These are phyloP conservation scores for Phymatocera aterrima DNA, from an alignment of 2,888 invertebrate species.

Conservation along the genomic window DNA sequence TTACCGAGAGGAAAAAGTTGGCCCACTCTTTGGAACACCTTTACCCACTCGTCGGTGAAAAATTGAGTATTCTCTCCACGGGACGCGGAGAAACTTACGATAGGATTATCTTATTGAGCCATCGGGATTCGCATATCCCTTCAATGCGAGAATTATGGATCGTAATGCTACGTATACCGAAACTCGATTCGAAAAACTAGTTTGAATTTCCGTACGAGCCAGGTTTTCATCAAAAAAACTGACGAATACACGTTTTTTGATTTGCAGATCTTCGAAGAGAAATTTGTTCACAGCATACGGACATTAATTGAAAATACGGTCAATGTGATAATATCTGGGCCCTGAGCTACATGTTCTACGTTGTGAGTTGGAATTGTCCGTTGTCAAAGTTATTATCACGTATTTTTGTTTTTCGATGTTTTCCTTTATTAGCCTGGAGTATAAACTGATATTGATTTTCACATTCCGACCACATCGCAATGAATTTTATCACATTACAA, in stretches of 20 bases:
- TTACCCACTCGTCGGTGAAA: slow-evolving; percentile 18
- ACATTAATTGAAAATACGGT: too few species aligned
- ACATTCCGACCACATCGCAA: slow-evolving; percentile 4
- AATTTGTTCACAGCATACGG: too few species aligned
- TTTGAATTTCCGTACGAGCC: too few species aligned
- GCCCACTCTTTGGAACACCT: neutral
- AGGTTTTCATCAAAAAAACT: too few species aligned
- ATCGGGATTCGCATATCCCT: slow-evolving; percentile 1
- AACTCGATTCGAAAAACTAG: too few species aligned
- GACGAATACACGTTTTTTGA: too few species aligned
- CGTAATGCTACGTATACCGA: neutral
- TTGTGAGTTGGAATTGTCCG: neutral
- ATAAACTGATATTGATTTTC: slow-evolving; percentile 4
- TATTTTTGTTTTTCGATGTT: neutral
- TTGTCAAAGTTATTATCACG: neutral
- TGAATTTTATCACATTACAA: slow-evolving; percentile 27
- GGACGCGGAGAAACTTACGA: slow-evolving; percentile 6
- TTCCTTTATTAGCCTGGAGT: neutral
- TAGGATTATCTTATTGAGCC: slow-evolving; percentile 28
- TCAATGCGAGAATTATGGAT: neutral
- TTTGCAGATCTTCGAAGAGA: too few species aligned
- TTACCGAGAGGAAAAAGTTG: neutral
- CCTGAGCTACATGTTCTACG: too few species aligned
- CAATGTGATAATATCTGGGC: too few species aligned
- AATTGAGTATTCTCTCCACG: slow-evolving; percentile 27